Percentiles rank a stretch among this genome's conserved stretches.
Evolutionary conservation across 2,797 vertebrate genomes (phyloP).

Genomic region (Lepus oiostolus): DNA sequence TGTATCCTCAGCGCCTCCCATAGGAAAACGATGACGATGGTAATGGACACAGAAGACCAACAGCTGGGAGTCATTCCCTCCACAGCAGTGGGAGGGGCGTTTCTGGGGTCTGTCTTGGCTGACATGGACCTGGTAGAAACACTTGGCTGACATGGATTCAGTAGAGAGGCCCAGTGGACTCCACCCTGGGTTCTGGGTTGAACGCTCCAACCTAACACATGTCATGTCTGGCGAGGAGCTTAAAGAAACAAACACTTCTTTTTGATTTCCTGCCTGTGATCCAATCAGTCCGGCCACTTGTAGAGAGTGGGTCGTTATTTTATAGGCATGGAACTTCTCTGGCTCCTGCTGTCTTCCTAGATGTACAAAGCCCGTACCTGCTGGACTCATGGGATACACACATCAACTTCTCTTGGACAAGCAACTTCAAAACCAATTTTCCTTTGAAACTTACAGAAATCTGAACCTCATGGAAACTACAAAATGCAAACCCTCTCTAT

Average conservation of each 20-base stretch:
- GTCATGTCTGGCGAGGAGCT: background rate
- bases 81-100: background rate
- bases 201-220: background rate
- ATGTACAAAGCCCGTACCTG: background rate
- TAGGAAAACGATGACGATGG: background rate
- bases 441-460: slow-evolving; percentile 10
- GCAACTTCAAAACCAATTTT: background rate
- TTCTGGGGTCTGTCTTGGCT: accelerated
- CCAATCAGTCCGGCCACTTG: slow-evolving; percentile 19
- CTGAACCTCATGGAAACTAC: background rate
- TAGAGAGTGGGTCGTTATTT: slow-evolving; percentile 29
- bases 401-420: background rate
- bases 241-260: slow-evolving; percentile 67
- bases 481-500: background rate
- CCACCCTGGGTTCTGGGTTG: background rate
- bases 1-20: background rate
- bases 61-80: background rate
- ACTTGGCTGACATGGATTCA: background rate
- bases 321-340: slow-evolving; percentile 14
- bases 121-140: slow-evolving; percentile 31
- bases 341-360: background rate
- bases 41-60: background rate
- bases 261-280: slow-evolving; percentile 70
- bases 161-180: slow-evolving; percentile 26
- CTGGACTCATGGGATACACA: background rate